Conservation (phyloP, 2,888 invertebrate genomes). For the Holacanthella duospinosa region DNA sequence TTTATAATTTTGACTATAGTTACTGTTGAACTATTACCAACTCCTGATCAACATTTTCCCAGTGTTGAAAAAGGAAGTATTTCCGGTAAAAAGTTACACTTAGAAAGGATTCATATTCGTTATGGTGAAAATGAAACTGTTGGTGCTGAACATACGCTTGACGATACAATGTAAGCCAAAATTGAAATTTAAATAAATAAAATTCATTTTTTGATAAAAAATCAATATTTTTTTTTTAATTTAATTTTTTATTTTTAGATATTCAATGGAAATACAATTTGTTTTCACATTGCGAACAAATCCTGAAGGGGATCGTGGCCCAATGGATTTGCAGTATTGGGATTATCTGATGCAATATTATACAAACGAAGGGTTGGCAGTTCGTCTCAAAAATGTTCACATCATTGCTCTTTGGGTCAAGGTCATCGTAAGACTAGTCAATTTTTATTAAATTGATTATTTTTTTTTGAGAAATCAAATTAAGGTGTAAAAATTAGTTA, state of each 20-base stretch:
- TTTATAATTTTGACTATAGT: neutral
- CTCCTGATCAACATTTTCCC: neutral
- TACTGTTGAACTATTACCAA: neutral
- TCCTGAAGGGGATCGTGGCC: neutral
- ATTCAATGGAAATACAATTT: neutral
- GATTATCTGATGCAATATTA: neutral
- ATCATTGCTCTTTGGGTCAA: neutral
- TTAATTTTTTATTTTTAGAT: neutral
- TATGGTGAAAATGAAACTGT: neutral
- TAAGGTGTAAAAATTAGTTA: too few relatives aligned
- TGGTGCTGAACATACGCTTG: neutral
- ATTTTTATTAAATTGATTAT: neutral
- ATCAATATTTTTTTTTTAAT: too few relatives aligned
- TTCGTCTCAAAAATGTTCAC: neutral
- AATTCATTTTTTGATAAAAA: too few relatives aligned
- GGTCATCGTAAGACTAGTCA: neutral
- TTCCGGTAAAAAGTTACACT: neutral
- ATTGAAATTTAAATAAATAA: neutral
- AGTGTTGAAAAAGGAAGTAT: neutral
- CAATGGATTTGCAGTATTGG: neutral
- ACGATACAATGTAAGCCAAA: neutral
- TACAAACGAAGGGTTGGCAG: neutral
- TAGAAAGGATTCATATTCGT: neutral
- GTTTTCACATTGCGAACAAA: neutral
- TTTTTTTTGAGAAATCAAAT: too few relatives aligned